Conservation (phyloP, 1,140 invertebrate genomes). For the Drosophila triauraria region DNA sequence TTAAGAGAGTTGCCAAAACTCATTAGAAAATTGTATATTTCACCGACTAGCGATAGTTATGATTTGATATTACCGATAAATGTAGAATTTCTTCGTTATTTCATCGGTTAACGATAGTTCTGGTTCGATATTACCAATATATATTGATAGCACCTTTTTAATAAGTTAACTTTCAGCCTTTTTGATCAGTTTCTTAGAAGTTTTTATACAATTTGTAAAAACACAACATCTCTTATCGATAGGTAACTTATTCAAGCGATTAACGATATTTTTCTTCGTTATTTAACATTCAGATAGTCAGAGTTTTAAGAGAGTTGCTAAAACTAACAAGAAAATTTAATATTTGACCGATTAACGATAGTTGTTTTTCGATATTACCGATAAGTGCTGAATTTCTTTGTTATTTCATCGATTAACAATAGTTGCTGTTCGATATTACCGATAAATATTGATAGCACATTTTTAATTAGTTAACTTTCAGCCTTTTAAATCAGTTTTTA, state of each 20-base stretch:
- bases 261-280: neutral
- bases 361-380: neutral
- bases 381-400: too few species aligned
- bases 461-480: neutral
- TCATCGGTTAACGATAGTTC: neutral
- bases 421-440: neutral
- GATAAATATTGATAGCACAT: neutral
- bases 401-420: neutral
- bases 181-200: neutral
- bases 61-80: too few species aligned
- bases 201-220: neutral
- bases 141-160: neutral
- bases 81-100: too few species aligned
- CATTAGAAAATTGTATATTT: neutral
- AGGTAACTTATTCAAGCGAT: neutral
- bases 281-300: too few species aligned
- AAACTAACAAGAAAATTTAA: neutral
- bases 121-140: neutral
- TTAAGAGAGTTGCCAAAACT: too few species aligned
- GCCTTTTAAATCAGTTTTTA: neutral
- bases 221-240: neutral
- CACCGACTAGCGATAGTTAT: too few species aligned
- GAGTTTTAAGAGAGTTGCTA: neutral
- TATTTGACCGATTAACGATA: neutral
- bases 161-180: neutral